Percentiles rank a stretch among this genome's conserved stretches.
These are phyloP conservation scores for Meta bourneti DNA, from an alignment of 2,888 invertebrate species.

Conservation along the genomic window DNA sequence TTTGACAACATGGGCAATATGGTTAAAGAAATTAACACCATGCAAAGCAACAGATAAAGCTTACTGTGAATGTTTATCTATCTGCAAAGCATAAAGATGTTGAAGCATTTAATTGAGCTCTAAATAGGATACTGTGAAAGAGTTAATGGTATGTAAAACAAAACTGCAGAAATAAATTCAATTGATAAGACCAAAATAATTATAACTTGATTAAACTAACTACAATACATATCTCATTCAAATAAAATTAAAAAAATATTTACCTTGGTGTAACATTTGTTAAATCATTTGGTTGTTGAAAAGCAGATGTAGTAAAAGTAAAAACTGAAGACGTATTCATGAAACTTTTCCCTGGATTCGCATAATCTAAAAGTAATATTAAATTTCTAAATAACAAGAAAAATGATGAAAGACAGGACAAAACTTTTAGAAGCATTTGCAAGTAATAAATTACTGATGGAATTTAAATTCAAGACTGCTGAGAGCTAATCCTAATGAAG, in stretches of 20 bases:
- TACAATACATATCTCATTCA: not conserved
- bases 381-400: not conserved
- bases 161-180: constrained; percentile 2
- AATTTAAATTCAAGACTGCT: no score
- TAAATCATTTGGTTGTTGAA: constrained; percentile 93
- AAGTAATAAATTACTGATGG: no score
- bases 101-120: constrained; percentile 49
- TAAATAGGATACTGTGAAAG: constrained; percentile 63
- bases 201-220: not conserved
- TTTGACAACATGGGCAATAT: no score
- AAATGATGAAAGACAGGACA: not conserved
- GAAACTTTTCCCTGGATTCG: constrained; percentile 77
- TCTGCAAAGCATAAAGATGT: constrained; percentile 42
- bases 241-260: constrained; percentile 3
- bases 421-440: not conserved
- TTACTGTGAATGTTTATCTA: constrained; percentile 60
- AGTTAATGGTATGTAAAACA: constrained; percentile 6
- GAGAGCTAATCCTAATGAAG: no score
- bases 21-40: no score
- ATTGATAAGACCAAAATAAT: not conserved
- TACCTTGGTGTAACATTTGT: constrained; percentile 84
- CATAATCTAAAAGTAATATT: constrained; percentile 57
- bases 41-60: constrained; percentile 50
- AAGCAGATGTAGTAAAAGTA: constrained; percentile 85
- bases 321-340: constrained; percentile 77